These are phyloP conservation scores for Lemur catta DNA, from an alignment of 2,797 vertebrate species.

Conservation along the genomic window DNA sequence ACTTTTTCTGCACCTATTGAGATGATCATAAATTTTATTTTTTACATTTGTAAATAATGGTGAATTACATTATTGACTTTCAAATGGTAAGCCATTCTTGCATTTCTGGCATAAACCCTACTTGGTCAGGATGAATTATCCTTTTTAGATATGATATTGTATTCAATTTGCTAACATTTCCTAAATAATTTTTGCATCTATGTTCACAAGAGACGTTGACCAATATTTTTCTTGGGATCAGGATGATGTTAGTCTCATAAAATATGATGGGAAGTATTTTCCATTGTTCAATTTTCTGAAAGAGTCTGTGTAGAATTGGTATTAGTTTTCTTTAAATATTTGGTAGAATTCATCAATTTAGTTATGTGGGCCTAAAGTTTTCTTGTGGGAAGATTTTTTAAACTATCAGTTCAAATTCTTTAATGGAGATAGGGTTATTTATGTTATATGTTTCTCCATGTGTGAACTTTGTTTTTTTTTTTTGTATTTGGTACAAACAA, in stretches of 20 bases:
- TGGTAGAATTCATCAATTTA: too few relatives aligned
- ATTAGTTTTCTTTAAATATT: neutral
- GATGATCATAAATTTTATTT: neutral
- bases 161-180: neutral
- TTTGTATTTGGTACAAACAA: neutral
- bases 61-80: conserved; percentile 28
- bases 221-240: neutral
- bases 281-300: neutral
- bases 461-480: neutral
- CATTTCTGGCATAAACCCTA: neutral
- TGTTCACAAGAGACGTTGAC: neutral
- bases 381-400: conserved; percentile 2
- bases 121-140: neutral
- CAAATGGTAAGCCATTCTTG: neutral
- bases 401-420: neutral
- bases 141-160: neutral
- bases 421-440: neutral
- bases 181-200: neutral
- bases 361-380: neutral
- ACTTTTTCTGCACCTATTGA: neutral
- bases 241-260: neutral
- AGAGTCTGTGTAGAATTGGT: neutral
- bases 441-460: neutral
- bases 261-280: neutral
- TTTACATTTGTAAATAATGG: neutral